Percentiles rank a stretch among this genome's conserved stretches.
phyloP scores from a whole-genome alignment of 2,888 invertebrate species.

The Ecdyonurus torrentis region DNA sequence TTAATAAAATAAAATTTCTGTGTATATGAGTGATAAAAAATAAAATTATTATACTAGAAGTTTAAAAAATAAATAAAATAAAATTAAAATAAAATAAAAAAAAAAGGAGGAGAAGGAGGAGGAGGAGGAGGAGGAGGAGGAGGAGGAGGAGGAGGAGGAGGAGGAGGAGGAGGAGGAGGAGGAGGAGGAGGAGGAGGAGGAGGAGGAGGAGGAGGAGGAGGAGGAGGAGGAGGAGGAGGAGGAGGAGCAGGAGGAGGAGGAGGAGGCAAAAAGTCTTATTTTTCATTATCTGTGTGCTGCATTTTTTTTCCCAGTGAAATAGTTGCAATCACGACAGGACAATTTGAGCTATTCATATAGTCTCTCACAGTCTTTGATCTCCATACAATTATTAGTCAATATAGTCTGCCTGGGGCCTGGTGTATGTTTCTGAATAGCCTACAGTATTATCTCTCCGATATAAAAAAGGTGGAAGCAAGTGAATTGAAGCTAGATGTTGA shows the following conservation, averaged over 20 bases:
- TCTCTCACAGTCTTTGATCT: no score
- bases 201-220: neutral
- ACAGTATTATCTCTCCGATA: no score
- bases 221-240: neutral
- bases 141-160: neutral
- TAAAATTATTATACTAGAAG: neutral
- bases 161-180: neutral
- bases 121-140: neutral
- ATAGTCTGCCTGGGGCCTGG: no score
- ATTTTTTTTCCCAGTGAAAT: no score
- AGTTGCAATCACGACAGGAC: no score
- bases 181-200: neutral
- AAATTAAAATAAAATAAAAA: neutral
- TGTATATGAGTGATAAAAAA: neutral
- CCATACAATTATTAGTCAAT: no score
- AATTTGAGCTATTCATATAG: no score
- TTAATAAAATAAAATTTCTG: neutral
- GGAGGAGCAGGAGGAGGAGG: neutral
- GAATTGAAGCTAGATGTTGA: neutral
- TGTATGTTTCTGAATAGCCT: no score
- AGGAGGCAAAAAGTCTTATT: no score
- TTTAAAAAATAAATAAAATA: neutral
- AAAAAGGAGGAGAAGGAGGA: neutral
- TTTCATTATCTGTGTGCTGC: no score
- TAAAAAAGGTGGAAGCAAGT: neutral